Evolutionary conservation across 2,888 invertebrate species (phyloP).

Genomic region (Agrilus mali): DNA sequence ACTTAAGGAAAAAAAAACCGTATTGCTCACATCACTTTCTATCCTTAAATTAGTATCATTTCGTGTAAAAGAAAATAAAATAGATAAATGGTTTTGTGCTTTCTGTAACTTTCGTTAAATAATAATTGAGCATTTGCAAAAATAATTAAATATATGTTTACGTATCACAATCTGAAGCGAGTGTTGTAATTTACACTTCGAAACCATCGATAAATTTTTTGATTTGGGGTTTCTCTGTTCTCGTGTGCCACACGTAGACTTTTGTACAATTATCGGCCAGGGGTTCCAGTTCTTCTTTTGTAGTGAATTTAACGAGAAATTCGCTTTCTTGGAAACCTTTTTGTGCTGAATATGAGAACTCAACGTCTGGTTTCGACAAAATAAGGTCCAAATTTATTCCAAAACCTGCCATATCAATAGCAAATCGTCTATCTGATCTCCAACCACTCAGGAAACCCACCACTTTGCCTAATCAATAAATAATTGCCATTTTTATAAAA

Average conservation of each 20-base stretch:
- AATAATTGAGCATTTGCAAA: too few species aligned
- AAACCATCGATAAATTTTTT: conserved; percentile 47
- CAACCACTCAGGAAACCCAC: conserved; percentile 63
- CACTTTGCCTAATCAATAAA: conserved; percentile 36
- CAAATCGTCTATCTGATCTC: conserved; percentile 85
- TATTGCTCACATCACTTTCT: too few species aligned
- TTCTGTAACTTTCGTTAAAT: too few species aligned
- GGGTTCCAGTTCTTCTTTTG: conserved; percentile 72
- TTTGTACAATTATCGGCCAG: conserved; percentile 83
- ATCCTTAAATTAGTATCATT: too few species aligned
- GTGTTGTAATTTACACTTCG: conserved; percentile 20
- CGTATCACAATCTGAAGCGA: too few species aligned
- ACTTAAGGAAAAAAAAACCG: too few species aligned
- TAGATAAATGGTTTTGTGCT: too few species aligned
- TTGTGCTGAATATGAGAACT: conserved; percentile 73
- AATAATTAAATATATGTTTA: too few species aligned
- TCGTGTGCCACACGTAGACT: conserved; percentile 98
- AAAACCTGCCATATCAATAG: conserved; percentile 97
- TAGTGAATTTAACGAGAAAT: conserved; percentile 62
- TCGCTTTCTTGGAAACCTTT: conserved; percentile 85
- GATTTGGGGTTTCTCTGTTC: conserved; percentile 80
- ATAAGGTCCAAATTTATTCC: conserved; percentile 71
- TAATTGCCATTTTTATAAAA: background rate
- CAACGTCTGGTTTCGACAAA: conserved; percentile 55
- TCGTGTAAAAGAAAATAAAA: too few species aligned